Evolutionary conservation across 2,888 invertebrate species (phyloP).

Genomic region (Ormyrus rosae): DNA sequence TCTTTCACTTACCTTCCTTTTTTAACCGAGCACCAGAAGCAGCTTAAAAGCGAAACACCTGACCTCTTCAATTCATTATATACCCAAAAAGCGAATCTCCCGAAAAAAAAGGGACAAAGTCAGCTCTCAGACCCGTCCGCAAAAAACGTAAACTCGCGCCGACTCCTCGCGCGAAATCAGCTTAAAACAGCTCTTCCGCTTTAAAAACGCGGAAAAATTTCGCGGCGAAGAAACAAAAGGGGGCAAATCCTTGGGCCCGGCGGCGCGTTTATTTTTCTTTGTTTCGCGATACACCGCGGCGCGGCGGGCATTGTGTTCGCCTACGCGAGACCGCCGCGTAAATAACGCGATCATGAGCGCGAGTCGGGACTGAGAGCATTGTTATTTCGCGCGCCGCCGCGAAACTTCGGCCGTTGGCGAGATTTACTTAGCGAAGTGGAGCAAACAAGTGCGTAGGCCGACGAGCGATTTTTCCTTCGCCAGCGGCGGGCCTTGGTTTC

Average conservation of each 20-base stretch:
- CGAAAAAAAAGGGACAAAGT: no score
- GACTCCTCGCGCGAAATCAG: slow-evolving; percentile 45
- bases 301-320: neutral
- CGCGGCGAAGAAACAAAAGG: slow-evolving; percentile 5
- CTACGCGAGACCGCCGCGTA: slow-evolving; percentile 33
- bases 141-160: slow-evolving; percentile 32
- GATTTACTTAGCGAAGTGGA: slow-evolving; percentile 41
- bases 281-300: neutral
- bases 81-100: neutral
- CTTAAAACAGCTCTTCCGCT: slow-evolving; percentile 33
- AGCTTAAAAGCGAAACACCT: slow-evolving; percentile 45
- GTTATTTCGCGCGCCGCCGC: slow-evolving; percentile 15
- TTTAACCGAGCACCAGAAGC: neutral
- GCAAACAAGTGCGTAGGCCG: neutral
- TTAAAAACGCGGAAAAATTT: neutral
- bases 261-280: slow-evolving; percentile 31
- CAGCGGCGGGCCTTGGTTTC: slow-evolving; percentile 4
- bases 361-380: slow-evolving; percentile 16
- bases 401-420: neutral
- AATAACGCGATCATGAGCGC: slow-evolving; percentile 54
- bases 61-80: slow-evolving; percentile 49
- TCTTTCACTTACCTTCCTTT: neutral
- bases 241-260: neutral
- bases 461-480: slow-evolving; percentile 1
- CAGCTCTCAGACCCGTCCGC: neutral